Evolutionary conservation across 2,113 vertebrate genomes (phyloP), one percentile per base, ranked within the genome.

Genomic region (Phocoena sinus): DNA sequence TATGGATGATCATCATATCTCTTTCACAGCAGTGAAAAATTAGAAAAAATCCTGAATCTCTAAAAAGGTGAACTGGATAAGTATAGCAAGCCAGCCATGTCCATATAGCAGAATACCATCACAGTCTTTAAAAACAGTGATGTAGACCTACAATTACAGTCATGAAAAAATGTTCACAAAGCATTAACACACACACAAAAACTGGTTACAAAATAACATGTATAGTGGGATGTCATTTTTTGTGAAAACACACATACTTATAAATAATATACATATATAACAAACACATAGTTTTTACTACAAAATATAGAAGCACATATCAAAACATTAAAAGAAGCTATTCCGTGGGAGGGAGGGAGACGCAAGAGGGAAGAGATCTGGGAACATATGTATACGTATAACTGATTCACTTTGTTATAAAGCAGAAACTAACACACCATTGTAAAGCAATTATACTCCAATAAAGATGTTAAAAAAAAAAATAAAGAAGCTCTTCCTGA

Each of bases 41-140:
- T 41, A 81, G 9, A 6, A 94, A 94, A 94, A 95, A 82, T 81
- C 33, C 56, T 73, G 90, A 63, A 96, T 88, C 25, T 95, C 47
- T 71, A 80, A 82, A 36, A 77, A 86, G 89, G 53, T 62, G 5
- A 88, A 71, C 8, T 31, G 7, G 17, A 63, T 67, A 15, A 89
- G 6, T 38, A n/a, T 28, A 36, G 6, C 77, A 79, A 90, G 6
- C 13, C 31, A 90, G 6, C 13, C 31, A 60, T 56, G 67, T 38
- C 38, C 13, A 84, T 12, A n/a, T 8, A 79, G 41, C 50, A 91
- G 58, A 93, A 83, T 38, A 85, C 7, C 28, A 94, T 79, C 62
- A 79, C 14, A 60, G 21, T 1, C 28, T 87, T 93, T 86, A 86
- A 89, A 96, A 96, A 86, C 50, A 94, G 70, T 44, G n/a, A 87